Conservation (phyloP, 2,797 vertebrate genomes). For the Vespertilio murinus region DNA sequence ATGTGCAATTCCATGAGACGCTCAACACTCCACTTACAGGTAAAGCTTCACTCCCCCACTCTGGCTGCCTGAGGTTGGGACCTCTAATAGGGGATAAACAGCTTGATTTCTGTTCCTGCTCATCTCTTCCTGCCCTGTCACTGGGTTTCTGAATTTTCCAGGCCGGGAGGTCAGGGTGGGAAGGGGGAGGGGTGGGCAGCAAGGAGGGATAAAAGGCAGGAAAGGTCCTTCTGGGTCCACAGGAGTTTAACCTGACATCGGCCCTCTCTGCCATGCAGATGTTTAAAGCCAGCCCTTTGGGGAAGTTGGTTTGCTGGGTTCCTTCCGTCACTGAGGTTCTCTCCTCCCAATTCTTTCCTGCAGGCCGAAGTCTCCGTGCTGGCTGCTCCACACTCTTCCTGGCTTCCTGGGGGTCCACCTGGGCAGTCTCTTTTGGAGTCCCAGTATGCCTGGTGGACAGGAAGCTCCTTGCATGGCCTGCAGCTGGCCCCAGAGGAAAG, state of each 20-base stretch:
- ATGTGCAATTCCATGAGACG: not conserved
- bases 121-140: not conserved
- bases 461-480: not conserved
- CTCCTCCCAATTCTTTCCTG: not conserved
- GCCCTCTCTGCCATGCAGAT: not conserved
- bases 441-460: no score
- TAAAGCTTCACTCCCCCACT: not conserved
- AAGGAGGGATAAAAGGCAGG: not conserved
- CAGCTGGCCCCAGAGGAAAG: not conserved
- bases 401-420: not conserved
- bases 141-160: not conserved
- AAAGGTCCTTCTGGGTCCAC: not conserved
- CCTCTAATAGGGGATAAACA: no score
- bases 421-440: not conserved
- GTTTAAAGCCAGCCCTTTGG: not conserved
- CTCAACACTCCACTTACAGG: not conserved
- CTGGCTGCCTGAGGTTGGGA: no score
- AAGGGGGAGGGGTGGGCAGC: accelerated
- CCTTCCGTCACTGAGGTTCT: not conserved
- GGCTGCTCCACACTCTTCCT: not conserved
- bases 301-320: not conserved
- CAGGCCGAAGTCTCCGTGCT: not conserved
- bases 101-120: not conserved
- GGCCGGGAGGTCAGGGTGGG: no score
- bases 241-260: not conserved